phyloP scores from a whole-genome alignment of 2,797 vertebrate species.

The Crotalus adamanteus region DNA sequence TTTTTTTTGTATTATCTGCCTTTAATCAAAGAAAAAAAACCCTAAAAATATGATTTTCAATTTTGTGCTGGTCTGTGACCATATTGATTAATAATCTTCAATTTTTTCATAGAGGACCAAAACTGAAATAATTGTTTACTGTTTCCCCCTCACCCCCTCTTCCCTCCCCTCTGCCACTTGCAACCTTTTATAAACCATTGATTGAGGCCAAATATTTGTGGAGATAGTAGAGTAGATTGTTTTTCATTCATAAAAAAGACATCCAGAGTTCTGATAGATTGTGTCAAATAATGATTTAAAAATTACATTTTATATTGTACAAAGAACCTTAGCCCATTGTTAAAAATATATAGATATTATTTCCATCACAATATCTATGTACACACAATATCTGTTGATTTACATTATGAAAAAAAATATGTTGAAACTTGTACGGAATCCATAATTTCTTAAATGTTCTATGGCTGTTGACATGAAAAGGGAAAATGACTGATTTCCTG shows the following conservation, averaged over 20 bases:
- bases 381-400: background rate
- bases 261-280: slow-evolving; percentile 41
- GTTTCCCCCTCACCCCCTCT: background rate
- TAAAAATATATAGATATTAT: slow-evolving; percentile 51
- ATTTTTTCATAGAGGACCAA: background rate
- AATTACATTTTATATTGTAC: slow-evolving; percentile 44
- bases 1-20: background rate
- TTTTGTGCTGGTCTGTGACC: background rate
- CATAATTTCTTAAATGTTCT: background rate
- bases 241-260: slow-evolving; percentile 50
- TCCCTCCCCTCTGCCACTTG: background rate
- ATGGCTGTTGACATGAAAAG: background rate
- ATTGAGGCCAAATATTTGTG: slow-evolving; percentile 43
- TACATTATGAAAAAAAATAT: background rate
- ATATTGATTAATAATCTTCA: background rate
- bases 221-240: slow-evolving; percentile 28
- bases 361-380: slow-evolving; percentile 28
- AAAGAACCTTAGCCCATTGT: slow-evolving; percentile 41
- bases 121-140: background rate
- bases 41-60: background rate
- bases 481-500: background rate
- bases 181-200: slow-evolving; percentile 31
- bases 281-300: slow-evolving; percentile 42
- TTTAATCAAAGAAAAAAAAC: background rate
- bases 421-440: background rate